These are phyloP conservation scores for Aix galericulata DNA, from an alignment of 2,113 vertebrate species.

Conservation along the genomic window DNA sequence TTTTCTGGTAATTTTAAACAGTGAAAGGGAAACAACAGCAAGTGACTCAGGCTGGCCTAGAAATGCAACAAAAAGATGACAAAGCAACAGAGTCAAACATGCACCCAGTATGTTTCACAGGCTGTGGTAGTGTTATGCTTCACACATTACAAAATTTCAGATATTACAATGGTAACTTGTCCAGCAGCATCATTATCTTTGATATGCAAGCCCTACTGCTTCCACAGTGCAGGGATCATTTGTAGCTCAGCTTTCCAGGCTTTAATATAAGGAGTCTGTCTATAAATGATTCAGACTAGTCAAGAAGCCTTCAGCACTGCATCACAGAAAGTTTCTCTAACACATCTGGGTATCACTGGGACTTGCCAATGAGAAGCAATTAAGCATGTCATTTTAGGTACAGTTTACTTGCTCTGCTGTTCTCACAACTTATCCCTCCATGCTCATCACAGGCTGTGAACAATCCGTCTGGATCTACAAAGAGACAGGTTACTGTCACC, in stretches of 20 bases:
- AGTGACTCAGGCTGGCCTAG: slow-evolving; percentile 60
- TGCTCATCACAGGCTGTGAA: not conserved
- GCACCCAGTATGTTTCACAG: slow-evolving; percentile 19
- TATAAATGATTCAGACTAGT: not conserved
- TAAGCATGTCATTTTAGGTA: not conserved
- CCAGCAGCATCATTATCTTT: not conserved
- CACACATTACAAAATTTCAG: not conserved
- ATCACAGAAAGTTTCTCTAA: not conserved
- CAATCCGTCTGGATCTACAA: not conserved
- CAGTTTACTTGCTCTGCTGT: not conserved
- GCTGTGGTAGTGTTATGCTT: slow-evolving; percentile 3
- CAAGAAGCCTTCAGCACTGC: not conserved
- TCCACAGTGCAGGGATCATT: not conserved
- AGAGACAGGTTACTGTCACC: not conserved
- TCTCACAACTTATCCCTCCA: not conserved
- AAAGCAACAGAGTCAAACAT: not conserved
- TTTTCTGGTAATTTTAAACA: slow-evolving; percentile 20
- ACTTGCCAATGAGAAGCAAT: not conserved
- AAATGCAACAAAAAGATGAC: slow-evolving; percentile 29
- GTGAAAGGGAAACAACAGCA: slow-evolving; percentile 42
- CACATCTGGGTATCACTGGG: not conserved
- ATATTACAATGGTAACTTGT: not conserved
- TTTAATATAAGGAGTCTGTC: not conserved
- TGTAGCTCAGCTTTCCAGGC: not conserved
- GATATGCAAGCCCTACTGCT: not conserved